phyloP scores from a whole-genome alignment of 1,140 invertebrate genomes.

The Drosophila pallidifrons region DNA sequence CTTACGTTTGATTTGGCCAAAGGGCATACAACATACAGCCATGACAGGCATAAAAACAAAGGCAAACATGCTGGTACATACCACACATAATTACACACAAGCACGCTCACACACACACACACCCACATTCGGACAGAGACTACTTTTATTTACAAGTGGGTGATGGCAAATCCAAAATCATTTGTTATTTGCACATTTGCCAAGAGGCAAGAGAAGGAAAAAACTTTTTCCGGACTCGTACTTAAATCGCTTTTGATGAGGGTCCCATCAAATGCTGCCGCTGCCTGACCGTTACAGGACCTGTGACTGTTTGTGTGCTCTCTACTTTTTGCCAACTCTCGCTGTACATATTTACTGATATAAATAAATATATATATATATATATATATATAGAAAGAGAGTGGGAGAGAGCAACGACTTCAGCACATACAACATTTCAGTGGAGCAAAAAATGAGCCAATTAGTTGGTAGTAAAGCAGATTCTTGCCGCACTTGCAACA shows the following conservation, averaged over 20 bases:
- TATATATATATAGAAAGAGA: too few relatives aligned
- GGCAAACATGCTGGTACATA: constrained; percentile 72
- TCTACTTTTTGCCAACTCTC: too few relatives aligned
- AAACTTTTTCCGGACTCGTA: constrained; percentile 66
- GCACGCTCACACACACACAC: constrained; percentile 12
- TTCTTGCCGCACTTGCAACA: constrained; percentile 35
- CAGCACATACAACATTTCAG: background rate
- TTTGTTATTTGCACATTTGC: constrained; percentile 82
- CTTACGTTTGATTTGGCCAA: constrained; percentile 80
- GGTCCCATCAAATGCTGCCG: constrained; percentile 56
- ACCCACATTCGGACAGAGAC: constrained; percentile 9
- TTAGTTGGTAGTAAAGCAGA: constrained; percentile 55
- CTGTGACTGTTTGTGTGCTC: background rate
- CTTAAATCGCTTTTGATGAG: constrained; percentile 80
- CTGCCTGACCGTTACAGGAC: constrained; percentile 42
- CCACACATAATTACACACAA: constrained; percentile 51
- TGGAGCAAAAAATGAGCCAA: constrained; percentile 60
- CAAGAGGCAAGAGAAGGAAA: constrained; percentile 51
- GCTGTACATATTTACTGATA: too few relatives aligned
- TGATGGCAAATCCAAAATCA: constrained; percentile 78
- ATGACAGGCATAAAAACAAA: constrained; percentile 79
- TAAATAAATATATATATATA: background rate
- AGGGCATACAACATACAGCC: constrained; percentile 61
- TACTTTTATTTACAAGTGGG: constrained; percentile 80
- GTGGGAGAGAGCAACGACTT: too few relatives aligned